phyloP scores from a whole-genome alignment of 2,888 invertebrate genomes.

The Brassicogethes aeneus region DNA sequence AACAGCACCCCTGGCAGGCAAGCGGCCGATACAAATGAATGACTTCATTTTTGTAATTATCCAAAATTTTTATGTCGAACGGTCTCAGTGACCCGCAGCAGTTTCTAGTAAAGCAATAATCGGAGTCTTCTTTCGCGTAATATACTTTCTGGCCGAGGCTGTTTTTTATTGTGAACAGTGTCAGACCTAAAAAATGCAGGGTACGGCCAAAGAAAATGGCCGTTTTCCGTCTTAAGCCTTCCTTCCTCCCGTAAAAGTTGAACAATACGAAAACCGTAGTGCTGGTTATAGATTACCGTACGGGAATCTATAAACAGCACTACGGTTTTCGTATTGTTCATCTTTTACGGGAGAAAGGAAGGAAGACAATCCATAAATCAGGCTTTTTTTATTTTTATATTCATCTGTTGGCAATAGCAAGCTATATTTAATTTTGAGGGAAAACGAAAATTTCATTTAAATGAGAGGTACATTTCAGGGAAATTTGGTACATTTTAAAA shows the following conservation, averaged over 20 bases:
- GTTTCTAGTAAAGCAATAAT: constrained; percentile 70
- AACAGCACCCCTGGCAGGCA: constrained; percentile 75
- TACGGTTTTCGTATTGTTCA: no score
- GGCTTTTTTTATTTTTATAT: no score
- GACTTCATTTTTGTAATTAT: constrained; percentile 74
- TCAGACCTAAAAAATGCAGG: neutral
- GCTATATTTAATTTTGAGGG: no score
- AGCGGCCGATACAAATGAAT: constrained; percentile 76
- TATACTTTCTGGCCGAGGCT: constrained; percentile 71
- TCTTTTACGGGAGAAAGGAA: no score
- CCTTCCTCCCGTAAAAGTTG: no score
- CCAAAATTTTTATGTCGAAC: constrained; percentile 81
- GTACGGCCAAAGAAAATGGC: neutral
- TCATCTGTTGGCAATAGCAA: neutral
- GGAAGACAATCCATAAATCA: no score
- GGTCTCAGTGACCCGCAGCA: constrained; percentile 75
- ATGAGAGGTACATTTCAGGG: no score
- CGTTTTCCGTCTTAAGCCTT: neutral
- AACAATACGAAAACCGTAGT: no score
- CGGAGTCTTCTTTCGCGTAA: constrained; percentile 74
- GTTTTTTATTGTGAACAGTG: constrained; percentile 65
- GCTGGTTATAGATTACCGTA: no score
- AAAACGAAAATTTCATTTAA: no score
- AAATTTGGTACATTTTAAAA: no score
- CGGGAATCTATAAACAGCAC: no score